A percentile compares a stretch with the other conserved stretches of the same genome.
Evolutionary conservation across 2,888 invertebrate genomes (phyloP).

Genomic region (Beris morrisii): DNA sequence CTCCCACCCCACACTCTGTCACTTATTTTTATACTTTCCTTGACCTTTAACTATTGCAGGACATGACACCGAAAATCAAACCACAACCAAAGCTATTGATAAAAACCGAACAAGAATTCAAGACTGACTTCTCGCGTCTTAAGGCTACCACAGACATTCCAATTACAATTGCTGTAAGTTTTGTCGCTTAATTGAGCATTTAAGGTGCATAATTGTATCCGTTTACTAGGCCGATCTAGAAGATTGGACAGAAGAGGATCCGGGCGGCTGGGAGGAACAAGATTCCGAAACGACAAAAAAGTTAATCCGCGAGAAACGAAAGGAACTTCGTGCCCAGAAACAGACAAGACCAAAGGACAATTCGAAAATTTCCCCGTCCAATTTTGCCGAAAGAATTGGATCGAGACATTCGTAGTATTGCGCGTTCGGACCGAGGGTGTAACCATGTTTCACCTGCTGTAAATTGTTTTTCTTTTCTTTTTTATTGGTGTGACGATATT

Average conservation of each 20-base stretch:
- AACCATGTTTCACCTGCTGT: neutral
- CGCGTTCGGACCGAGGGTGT: neutral
- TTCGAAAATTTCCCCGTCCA: conserved; percentile 9
- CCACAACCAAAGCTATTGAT: conserved; percentile 62
- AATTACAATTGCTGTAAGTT: conserved; percentile 52
- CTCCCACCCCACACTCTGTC: neutral
- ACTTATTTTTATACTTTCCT: neutral
- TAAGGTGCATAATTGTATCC: neutral
- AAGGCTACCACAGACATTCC: conserved; percentile 57
- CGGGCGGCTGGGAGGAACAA: conserved; percentile 60
- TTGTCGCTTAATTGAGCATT: conserved; percentile 34
- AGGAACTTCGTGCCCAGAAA: conserved; percentile 52
- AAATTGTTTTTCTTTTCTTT: too few relatives aligned
- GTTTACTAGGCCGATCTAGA: conserved; percentile 57
- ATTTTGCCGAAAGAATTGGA: conserved; percentile 24
- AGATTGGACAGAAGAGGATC: conserved; percentile 60
- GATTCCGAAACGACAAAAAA: conserved; percentile 53
- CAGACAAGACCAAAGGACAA: conserved; percentile 37
- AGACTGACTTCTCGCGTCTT: conserved; percentile 56
- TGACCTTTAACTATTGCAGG: conserved; percentile 48
- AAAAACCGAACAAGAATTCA: conserved; percentile 47
- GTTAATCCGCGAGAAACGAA: conserved; percentile 54
- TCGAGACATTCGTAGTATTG: conserved; percentile 18
- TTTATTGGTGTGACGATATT: too few relatives aligned
- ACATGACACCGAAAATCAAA: conserved; percentile 65